Percentiles rank a stretch among this genome's conserved stretches.
These are phyloP conservation scores for Gryon sp. DNA, from an alignment of 1,140 invertebrate species.

Conservation along the genomic window DNA sequence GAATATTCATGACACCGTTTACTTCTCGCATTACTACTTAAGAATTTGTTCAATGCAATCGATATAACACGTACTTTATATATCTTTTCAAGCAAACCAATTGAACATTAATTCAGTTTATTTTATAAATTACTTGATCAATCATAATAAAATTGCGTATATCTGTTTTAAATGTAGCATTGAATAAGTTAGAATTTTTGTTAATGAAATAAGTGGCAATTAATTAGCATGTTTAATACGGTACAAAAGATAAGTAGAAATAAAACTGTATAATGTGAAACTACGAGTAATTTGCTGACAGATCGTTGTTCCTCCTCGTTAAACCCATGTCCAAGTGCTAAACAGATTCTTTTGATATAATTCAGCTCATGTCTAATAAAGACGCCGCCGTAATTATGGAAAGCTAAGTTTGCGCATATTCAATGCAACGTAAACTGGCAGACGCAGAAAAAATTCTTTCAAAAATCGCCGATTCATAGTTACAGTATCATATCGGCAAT, in stretches of 20 bases:
- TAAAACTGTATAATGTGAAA: constrained; percentile 26
- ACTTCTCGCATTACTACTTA: too few species aligned
- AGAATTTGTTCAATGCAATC: too few species aligned
- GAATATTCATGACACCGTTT: too few species aligned
- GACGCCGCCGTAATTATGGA: constrained; percentile 27
- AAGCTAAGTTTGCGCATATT: constrained; percentile 41
- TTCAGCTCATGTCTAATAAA: constrained; percentile 27
- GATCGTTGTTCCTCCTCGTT: constrained; percentile 42
- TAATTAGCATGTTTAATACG: constrained; percentile 10
- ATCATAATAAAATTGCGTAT: too few species aligned
- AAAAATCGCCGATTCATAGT: constrained; percentile 15
- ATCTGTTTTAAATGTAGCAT: too few species aligned
- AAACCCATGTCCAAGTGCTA: constrained; percentile 32
- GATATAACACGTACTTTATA: too few species aligned
- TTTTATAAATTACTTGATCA: too few species aligned
- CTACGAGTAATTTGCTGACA: constrained; percentile 32
- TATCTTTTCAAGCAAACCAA: too few species aligned
- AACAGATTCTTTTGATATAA: constrained; percentile 38
- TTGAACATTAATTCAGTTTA: too few species aligned
- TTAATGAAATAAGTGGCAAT: too few species aligned
- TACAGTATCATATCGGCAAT: too few species aligned
- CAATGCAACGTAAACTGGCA: constrained; percentile 13
- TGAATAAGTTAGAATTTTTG: too few species aligned
- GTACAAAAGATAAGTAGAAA: constrained; percentile 1
- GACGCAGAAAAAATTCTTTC: constrained; percentile 30